These are phyloP conservation scores for Pseudopipra pipra DNA, from an alignment of 2,113 vertebrate genomes.

Conservation along the genomic window DNA sequence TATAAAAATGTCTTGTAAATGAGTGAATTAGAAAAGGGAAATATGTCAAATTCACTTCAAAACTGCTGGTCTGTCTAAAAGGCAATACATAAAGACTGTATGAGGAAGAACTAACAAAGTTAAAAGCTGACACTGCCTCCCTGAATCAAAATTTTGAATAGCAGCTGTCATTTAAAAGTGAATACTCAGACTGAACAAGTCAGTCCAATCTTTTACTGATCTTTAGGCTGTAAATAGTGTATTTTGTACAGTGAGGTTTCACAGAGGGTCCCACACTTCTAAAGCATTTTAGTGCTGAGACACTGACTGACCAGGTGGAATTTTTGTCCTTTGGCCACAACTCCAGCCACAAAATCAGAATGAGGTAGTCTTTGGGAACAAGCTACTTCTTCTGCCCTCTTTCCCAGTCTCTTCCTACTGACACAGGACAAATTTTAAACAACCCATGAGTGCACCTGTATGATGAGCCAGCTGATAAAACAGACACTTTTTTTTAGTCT, in stretches of 20 bases:
- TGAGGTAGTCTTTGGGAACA: background rate
- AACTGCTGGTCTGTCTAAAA: background rate
- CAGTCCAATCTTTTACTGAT: background rate
- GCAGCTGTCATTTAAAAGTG: background rate
- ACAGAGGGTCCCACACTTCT: background rate
- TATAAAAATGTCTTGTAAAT: constrained; percentile 43
- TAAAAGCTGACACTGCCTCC: constrained; percentile 27
- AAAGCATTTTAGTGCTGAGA: background rate
- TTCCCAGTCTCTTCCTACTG: background rate
- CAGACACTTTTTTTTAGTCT: background rate
- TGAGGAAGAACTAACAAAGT: background rate
- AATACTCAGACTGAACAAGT: background rate
- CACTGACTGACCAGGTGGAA: background rate
- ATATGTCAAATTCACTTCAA: background rate
- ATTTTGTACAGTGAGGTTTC: background rate
- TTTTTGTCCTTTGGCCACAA: background rate
- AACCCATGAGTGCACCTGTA: background rate
- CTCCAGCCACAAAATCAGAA: background rate
- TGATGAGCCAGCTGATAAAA: background rate
- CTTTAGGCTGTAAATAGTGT: background rate
- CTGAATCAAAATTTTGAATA: background rate
- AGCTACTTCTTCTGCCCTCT: background rate
- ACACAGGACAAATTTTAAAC: background rate
- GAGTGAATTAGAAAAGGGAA: background rate
- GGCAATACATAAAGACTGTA: background rate